A percentile compares a stretch with the other conserved stretches of the same genome.
These are phyloP conservation scores for Channa striata DNA, from an alignment of 2,797 vertebrate genomes.

Conservation along the genomic window DNA sequence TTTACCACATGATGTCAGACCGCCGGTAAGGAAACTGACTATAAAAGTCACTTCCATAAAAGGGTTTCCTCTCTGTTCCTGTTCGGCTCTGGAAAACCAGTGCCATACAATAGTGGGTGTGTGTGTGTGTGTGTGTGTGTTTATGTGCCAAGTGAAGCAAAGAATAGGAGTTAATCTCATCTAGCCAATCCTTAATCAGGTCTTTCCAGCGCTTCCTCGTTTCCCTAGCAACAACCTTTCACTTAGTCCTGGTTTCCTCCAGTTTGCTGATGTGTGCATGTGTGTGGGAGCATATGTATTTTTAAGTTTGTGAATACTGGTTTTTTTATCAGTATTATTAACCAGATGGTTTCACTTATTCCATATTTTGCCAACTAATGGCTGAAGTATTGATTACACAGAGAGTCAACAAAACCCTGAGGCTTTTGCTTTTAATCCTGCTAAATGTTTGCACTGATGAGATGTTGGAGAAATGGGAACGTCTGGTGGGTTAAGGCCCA, in stretches of 20 bases:
- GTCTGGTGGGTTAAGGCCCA: too few relatives aligned
- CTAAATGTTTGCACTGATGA: background rate
- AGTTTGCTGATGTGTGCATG: constrained; percentile 24
- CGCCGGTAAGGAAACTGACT: constrained; percentile 9
- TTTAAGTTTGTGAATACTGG: background rate
- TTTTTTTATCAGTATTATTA: too few relatives aligned
- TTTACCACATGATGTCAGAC: constrained; percentile 25
- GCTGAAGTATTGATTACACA: too few relatives aligned
- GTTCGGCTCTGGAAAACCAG: constrained; percentile 13
- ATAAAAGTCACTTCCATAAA: constrained; percentile 40
- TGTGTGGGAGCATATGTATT: background rate
- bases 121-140: background rate
- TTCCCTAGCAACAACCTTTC: constrained; percentile 61
- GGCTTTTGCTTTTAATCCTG: background rate
- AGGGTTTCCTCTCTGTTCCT: constrained; percentile 46
- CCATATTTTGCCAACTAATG: too few relatives aligned
- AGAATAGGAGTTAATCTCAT: constrained; percentile 51
- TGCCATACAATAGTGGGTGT: background rate
- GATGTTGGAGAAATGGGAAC: too few relatives aligned
- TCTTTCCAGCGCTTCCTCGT: constrained; percentile 56
- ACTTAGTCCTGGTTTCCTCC: constrained; percentile 54
- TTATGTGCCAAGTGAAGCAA: background rate
- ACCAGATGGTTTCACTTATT: too few relatives aligned
- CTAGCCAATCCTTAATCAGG: constrained; percentile 63
- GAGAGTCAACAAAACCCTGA: background rate